Base-by-base conservation (phyloP, 2,888 invertebrate species). In the Gymnosoma rotundatum region DNA sequence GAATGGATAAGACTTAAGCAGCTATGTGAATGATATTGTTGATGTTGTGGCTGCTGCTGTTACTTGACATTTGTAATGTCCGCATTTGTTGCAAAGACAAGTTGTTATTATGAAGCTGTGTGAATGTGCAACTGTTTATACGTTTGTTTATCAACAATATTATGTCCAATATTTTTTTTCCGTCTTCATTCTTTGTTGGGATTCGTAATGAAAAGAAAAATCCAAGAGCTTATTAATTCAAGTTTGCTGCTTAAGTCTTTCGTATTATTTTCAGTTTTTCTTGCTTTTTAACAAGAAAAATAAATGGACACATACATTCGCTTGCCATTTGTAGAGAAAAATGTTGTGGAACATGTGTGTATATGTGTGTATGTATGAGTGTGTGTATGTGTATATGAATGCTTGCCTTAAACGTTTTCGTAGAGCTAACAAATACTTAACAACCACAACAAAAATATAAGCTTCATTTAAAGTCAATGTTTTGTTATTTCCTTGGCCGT, bases 401-500 rank as follows among this genome's bases (percentile, higher is more conserved):
- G 56, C 50, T 20, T 50, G 25, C 38, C n/a, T 72, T 73, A 32
- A 73, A 79, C 66, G 66, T 66, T 79, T 79, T 73, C 42, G 66
- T 73, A 50, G 50, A 50, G 25, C 58, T 38, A 45, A 45, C 54
- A 75, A 7, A 5, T 6, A 32, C 32, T 5, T 6, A 63, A 42
- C 32, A 60, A 60, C 52, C 12, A 32, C 38, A 52, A 8, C 54
- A 18, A 61, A 42, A 73, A 45, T n/a, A 64, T 42, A 10, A 60
- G 56, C 45, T 75, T 56, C 38, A 54, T 63, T 75, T 70, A 70
- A 75, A 81, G 64, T 64, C 63, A 75, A 64, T 81, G 69, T 78
- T 70, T 79, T 75, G 64, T 83, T 76, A 80, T 83, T 83, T 83
- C 72, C 80, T 80, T 80, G 79, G 83, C 80, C 80, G 80, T 83